Base-by-base conservation (phyloP, 2,797 vertebrate genomes). In the Crypturellus tataupa region DNA sequence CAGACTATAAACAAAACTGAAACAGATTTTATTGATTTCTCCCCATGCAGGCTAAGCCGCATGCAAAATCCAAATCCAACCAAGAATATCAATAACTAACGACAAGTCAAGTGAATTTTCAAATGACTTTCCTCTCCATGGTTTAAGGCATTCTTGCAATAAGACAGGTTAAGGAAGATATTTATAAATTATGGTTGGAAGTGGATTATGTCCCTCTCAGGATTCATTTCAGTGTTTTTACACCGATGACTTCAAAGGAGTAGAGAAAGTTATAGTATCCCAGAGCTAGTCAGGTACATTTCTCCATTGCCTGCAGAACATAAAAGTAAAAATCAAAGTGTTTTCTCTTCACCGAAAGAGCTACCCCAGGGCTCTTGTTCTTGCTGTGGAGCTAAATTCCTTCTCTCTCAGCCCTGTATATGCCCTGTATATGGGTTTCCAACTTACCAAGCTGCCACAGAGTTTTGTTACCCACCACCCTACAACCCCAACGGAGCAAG, bases 1-100 rank as follows among this genome's bases (percentile, higher is more conserved):
- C 18, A 93, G 82, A 88, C 80, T 91, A 93, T 80, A 94, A 95
- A 95, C 85, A 96, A 94, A 96, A 91, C 81, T 88, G 82, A 90
- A 96, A 77, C 82, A 95, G 87, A 94, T 91, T 95, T 90, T 92
- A 96, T 94, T 94, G 95, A 95, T 93, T 93, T 94, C 94, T 96
- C 89, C 83, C 91, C 60, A 86, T 73, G 80, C 77, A 79, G 76
- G 64, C 73, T 96, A 87, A 95, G 89, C 82, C 2, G 2, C 91
- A 88, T 94, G 92, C 70, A 94, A 95, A 96, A 84, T 85, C 91
- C 70, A 95, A 95, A 93, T 93, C 94, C 95, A 95, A 94, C 73
- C 86, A 21, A 60, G 82, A 87, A 87, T 92, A 96, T 86, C 94
- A 96, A 94, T 95, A 97, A 72, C 67, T 88, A 95, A 89, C 63